A percentile compares a stretch with the other conserved stretches of the same genome.
phyloP scores from a whole-genome alignment of 1,140 invertebrate species.

The Aricia agestis region DNA sequence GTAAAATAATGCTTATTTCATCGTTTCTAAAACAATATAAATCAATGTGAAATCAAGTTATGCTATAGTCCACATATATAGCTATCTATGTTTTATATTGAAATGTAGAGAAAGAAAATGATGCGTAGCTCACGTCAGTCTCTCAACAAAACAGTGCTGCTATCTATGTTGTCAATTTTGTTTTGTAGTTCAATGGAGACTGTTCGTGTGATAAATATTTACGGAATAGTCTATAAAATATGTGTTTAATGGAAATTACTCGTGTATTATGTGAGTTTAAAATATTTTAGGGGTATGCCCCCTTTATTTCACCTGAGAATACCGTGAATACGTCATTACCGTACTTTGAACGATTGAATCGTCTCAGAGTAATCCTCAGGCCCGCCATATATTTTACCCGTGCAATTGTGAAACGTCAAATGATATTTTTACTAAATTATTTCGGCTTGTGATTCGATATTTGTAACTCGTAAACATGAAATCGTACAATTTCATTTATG shows the following conservation, averaged over 20 bases:
- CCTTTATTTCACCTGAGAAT: neutral
- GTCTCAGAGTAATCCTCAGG: conserved; percentile 39
- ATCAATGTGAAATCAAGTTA: conserved; percentile 50
- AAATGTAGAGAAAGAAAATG: conserved; percentile 53
- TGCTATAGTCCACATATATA: conserved; percentile 57
- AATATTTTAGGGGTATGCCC: conserved; percentile 24
- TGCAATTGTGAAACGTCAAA: conserved; percentile 74
- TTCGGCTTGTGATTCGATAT: conserved; percentile 20
- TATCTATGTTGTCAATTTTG: conserved; percentile 76
- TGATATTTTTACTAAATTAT: conserved; percentile 49
- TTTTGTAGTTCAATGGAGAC: conserved; percentile 70
- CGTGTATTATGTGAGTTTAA: conserved; percentile 41
- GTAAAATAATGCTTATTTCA: conserved; percentile 55
- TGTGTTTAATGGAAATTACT: conserved; percentile 36
- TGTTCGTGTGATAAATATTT: conserved; percentile 72
- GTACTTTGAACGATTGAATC: conserved; percentile 5
- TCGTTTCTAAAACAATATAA: conserved; percentile 41
- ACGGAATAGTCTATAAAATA: conserved; percentile 51
- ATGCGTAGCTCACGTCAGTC: conserved; percentile 72
- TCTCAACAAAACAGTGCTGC: conserved; percentile 75
- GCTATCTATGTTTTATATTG: conserved; percentile 38
- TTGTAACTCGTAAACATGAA: neutral
- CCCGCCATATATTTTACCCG: conserved; percentile 74
- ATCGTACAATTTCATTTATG: neutral
- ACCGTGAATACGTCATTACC: neutral